Evolutionary conservation across 2,113 vertebrate genomes (phyloP).

Genomic region (Myotis lucifugus): DNA sequence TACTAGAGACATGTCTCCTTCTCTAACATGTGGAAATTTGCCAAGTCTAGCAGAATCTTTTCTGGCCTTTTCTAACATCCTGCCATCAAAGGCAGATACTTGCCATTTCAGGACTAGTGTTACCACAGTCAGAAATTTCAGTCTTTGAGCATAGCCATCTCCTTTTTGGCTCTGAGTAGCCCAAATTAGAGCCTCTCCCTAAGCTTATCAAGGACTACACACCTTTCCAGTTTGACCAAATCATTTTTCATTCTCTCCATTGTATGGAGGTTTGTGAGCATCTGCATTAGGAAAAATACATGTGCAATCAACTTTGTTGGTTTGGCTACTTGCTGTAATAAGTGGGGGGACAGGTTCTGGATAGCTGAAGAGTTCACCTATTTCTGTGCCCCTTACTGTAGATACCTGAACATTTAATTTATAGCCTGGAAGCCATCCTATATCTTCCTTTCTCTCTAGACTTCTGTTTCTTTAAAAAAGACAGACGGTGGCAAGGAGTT

Average conservation of each 20-base stretch:
- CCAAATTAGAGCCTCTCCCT: neutral
- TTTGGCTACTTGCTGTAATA: neutral
- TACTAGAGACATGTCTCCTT: neutral
- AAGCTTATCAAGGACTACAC: neutral
- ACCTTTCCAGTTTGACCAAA: neutral
- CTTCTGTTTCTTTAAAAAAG: neutral
- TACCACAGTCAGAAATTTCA: neutral
- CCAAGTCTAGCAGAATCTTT: neutral
- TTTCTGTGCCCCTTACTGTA: neutral
- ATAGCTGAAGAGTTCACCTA: neutral
- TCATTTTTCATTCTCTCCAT: neutral
- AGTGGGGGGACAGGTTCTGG: neutral
- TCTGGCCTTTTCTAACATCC: neutral
- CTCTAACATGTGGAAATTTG: neutral
- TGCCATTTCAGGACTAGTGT: neutral
- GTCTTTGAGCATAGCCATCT: neutral
- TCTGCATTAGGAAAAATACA: neutral
- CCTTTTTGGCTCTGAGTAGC: neutral
- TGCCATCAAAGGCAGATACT: neutral
- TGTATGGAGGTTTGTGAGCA: neutral
- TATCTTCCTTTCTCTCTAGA: conserved; percentile 12
- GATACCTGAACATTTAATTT: neutral
- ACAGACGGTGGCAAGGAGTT: neutral
- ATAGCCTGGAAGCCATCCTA: neutral
- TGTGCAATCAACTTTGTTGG: neutral